Conservation (phyloP, 2,113 vertebrate genomes). For the Dromaius novaehollandiae region DNA sequence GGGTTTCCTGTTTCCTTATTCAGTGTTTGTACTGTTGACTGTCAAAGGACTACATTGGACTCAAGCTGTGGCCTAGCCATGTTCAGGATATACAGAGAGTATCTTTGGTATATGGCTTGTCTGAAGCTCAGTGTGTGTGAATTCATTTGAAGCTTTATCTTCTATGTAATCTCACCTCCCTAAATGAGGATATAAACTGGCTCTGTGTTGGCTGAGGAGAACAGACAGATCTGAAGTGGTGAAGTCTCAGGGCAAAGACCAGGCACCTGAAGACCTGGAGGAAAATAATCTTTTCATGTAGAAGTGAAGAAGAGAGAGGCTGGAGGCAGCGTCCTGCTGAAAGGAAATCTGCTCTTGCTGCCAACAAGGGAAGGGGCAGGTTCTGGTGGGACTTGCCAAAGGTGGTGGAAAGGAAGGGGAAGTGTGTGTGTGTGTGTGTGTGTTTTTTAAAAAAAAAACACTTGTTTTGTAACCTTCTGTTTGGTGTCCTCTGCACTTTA, state of each 20-base stretch:
- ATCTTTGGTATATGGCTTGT: not conserved
- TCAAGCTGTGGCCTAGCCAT: not conserved
- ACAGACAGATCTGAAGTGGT: not conserved
- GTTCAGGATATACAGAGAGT: not conserved
- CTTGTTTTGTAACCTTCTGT: not conserved
- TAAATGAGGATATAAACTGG: not conserved
- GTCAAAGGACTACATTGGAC: not conserved
- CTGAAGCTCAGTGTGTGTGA: not conserved
- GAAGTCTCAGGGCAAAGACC: not conserved
- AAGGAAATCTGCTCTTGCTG: not conserved
- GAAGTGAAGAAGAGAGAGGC: not conserved
- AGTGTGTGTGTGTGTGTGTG: no score
- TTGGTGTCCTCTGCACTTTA: not conserved
- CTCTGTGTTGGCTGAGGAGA: not conserved
- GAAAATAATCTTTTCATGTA: not conserved
- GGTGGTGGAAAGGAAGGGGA: not conserved
- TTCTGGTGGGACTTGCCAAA: not conserved
- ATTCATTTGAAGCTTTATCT: not conserved
- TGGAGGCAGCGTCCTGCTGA: not conserved
- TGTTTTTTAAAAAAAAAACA: not conserved
- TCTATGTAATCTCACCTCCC: not conserved
- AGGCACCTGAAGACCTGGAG: not conserved
- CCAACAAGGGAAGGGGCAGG: not conserved
- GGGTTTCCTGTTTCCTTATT: not conserved
- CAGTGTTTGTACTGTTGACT: not conserved